Base-by-base conservation (phyloP, 2,888 invertebrate species). In the Torymus aiolomorphi region DNA sequence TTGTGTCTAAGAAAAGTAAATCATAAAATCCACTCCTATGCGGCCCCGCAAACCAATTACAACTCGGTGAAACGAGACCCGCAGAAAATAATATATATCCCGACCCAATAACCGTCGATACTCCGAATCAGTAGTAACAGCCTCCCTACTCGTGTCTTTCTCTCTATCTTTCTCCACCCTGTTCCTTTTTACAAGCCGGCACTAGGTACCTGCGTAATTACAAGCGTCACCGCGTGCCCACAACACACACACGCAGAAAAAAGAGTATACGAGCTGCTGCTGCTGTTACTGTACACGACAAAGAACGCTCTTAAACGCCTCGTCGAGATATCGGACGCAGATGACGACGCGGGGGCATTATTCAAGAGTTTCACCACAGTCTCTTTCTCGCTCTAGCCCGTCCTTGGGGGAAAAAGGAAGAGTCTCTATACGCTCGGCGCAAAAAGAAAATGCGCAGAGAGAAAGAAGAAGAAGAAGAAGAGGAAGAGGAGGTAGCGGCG, bases 301-400 rank as follows among this genome's bases (percentile, higher is more conserved):
- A 42, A 42, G 42, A 42, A 42, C 42, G 42, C 42, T 76, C 62
- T 52, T 42, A 20, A 42, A 63, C 62, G 42, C 20, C 49, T 10
- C 62, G 24, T 14, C 12, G 14, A 54, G 16, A 65, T 66, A 67
- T 76, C 49, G 20, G 42, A 63, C 42, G 61, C 54, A 42, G 42
- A 42, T 8, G 42, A 42, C 42, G 42, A 42, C 42, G 42, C 8
- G 42, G 42, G 62, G 16, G 59, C 78, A 78, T 78, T 78, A 56
- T 78, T 49, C 78, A 62, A 18, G 54, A 80, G 71, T 56, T 62
- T 72, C 80, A 72, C 71, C 76, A 56, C 66, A 75, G 66, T 11
- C 3, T 13, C 56, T 42, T 10, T 42, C 61, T 54, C 66, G 67
- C 62, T 76, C 80, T 80, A 80, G 76, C 73, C 61, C 67, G 76